Base-by-base conservation (phyloP, 2,888 invertebrate species). In the Hesperia comma region DNA sequence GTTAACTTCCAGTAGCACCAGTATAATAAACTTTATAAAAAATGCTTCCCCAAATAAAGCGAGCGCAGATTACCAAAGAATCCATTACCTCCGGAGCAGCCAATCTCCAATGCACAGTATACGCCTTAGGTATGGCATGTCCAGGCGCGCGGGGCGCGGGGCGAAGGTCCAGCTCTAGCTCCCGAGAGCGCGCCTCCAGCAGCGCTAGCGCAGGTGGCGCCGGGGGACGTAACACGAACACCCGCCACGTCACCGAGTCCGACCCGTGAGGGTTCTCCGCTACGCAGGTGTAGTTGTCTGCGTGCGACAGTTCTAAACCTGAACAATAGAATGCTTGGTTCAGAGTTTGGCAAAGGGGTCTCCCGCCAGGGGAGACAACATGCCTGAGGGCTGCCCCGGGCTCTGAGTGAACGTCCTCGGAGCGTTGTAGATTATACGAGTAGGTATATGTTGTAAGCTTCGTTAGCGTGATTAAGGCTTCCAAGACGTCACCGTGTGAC, bases 211-310 rank as follows among this genome's bases (percentile, higher is more conserved):
- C 93, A 15, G 97, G 97, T 8, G 96, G 94, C 15, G 93, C 89
- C 0, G 97, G 97, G 14, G 96, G 95, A 76, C 96, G 94, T 75
- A 97, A 94, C 0, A 98, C 96, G 70, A 95, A 93, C 51, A 98
- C 93, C 26, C 95, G 94, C 92, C 97, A 97, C 17, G 95, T 95
- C 61, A 97, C 95, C 57, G 96, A 95, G 84, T 98, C 98, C 56
- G 95, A 95, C 0, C 98, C 98, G 78, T 96, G 96, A 53, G 96
- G 94, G 86, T 98, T 98, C 78, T 96, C 96, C 40, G 96, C 96
- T 40, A 95, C 94, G 78, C 97, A 97, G 5, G 96, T 95, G 83
- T 96, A 97, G 89, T 97, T 97, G 74, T 96, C 96, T 62, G 95
- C 95, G 61, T 96, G 93, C 37, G 95, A 94, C 67, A 95, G 87